Percentiles rank a stretch among this genome's conserved stretches.
Conservation (phyloP, 2,113 vertebrate genomes). For the Silurus asotus region DNA sequence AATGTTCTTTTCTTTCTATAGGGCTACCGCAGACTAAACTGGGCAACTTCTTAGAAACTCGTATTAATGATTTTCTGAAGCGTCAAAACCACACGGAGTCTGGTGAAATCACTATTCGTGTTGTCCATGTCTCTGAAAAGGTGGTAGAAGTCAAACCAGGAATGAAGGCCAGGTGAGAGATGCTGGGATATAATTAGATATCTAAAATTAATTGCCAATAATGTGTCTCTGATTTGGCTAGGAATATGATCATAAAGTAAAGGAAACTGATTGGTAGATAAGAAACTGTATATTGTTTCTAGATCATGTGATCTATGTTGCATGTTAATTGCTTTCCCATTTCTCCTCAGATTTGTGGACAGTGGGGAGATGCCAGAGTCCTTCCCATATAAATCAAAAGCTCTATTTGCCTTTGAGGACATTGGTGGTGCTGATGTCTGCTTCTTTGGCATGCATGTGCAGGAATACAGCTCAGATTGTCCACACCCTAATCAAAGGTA, state of each 20-base stretch:
- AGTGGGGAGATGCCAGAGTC: slow-evolving; percentile 97
- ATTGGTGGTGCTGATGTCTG: slow-evolving; percentile 95
- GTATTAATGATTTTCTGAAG: slow-evolving; percentile 92
- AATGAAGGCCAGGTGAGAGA: slow-evolving; percentile 92
- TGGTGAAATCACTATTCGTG: slow-evolving; percentile 91
- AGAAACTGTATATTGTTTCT: neutral
- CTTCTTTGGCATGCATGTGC: slow-evolving; percentile 98
- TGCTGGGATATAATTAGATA: neutral
- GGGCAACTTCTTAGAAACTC: slow-evolving; percentile 84
- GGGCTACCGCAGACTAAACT: slow-evolving; percentile 93
- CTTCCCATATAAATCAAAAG: slow-evolving; percentile 96
- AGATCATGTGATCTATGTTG: neutral
- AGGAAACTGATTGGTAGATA: neutral
- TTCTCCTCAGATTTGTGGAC: slow-evolving; percentile 88
- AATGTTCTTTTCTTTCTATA: slow-evolving; percentile 52
- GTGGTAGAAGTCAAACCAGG: slow-evolving; percentile 97
- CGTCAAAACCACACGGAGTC: slow-evolving; percentile 86
- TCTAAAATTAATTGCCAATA: too few relatives aligned
- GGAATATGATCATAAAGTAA: neutral
- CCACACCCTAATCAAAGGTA: slow-evolving; percentile 97
- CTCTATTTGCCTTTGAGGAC: slow-evolving; percentile 97
- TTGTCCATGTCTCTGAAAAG: slow-evolving; percentile 97
- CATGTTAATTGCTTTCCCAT: neutral
- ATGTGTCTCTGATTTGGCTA: neutral
- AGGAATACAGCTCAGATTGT: slow-evolving; percentile 96